Evolutionary conservation across 2,113 vertebrate species (phyloP).

Genomic region (Chamaea fasciata): DNA sequence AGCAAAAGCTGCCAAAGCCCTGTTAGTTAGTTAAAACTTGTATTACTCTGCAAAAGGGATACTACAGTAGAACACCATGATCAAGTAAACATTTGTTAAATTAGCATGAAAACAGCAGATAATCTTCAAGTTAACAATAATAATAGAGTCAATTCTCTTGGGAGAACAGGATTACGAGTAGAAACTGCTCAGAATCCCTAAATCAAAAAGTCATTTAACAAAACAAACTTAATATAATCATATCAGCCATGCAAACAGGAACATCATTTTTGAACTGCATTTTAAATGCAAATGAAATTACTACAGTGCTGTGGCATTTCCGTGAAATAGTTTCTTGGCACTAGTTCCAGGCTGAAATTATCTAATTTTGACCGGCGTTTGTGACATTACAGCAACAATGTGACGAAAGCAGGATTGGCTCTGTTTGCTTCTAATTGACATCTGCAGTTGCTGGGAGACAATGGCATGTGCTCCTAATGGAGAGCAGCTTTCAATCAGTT

Average conservation of each 20-base stretch:
- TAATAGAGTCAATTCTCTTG: constrained; percentile 70
- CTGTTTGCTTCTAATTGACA: constrained; percentile 67
- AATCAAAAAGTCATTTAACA: constrained; percentile 76
- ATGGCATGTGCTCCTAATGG: constrained; percentile 65
- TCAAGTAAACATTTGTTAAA: constrained; percentile 72
- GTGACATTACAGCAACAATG: constrained; percentile 61
- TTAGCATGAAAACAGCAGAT: constrained; percentile 73
- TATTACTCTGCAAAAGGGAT: constrained; percentile 42
- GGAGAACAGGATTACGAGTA: constrained; percentile 69
- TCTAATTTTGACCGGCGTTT: constrained; percentile 65
- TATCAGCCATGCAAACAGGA: constrained; percentile 76
- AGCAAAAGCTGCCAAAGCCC: constrained; percentile 37
- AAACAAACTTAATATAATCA: constrained; percentile 77
- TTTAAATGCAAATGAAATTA: constrained; percentile 77
- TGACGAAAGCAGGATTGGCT: constrained; percentile 58
- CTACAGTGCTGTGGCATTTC: constrained; percentile 66
- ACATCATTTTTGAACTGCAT: constrained; percentile 68
- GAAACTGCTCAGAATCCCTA: constrained; percentile 75
- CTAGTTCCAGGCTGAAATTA: constrained; percentile 60
- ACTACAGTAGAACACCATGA: constrained; percentile 35
- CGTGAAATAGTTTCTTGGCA: constrained; percentile 62
- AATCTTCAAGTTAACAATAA: constrained; percentile 75
- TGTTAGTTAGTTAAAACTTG: constrained; percentile 34
- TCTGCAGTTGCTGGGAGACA: constrained; percentile 67
- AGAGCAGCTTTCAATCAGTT: constrained; percentile 72